These are phyloP conservation scores for Arvicanthis niloticus DNA, from an alignment of 2,113 vertebrate genomes.

Conservation along the genomic window DNA sequence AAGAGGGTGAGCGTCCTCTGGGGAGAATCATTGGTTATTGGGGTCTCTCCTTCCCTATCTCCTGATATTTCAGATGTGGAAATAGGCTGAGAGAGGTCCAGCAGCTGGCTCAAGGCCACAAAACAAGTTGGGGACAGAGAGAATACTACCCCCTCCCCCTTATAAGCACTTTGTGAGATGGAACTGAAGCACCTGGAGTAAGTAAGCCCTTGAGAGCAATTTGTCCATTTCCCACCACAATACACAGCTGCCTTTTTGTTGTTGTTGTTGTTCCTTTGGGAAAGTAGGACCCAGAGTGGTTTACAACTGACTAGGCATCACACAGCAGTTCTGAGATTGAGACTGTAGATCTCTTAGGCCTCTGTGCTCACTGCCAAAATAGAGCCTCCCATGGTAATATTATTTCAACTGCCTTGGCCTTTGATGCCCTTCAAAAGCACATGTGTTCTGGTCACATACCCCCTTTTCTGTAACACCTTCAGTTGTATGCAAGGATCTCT, in stretches of 20 bases:
- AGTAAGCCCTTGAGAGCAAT: constrained; percentile 36
- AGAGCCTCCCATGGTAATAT: neutral
- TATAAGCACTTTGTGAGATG: neutral
- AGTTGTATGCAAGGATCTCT: neutral
- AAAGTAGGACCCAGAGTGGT: constrained; percentile 6
- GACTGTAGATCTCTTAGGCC: constrained; percentile 3
- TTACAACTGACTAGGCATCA: constrained; percentile 38
- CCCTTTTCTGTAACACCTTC: neutral
- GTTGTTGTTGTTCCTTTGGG: neutral
- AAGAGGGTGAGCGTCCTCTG: constrained; percentile 28
- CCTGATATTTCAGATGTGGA: constrained; percentile 62
- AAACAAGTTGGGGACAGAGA: constrained; percentile 31
- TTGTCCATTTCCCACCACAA: constrained; percentile 7
- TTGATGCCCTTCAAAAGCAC: neutral
- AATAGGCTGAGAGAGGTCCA: constrained; percentile 53
- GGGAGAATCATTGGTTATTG: constrained; percentile 14
- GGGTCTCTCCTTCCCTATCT: constrained; percentile 46
- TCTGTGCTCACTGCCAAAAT: constrained; percentile 18
- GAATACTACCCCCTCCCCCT: neutral
- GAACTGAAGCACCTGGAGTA: constrained; percentile 22
- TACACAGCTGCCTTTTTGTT: neutral
- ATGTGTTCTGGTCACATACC: neutral
- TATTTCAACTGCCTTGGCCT: neutral
- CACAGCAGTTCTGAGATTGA: neutral
- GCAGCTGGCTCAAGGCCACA: constrained; percentile 58